Base-by-base conservation (phyloP, 2,888 invertebrate species). In the Melitaea athalia region DNA sequence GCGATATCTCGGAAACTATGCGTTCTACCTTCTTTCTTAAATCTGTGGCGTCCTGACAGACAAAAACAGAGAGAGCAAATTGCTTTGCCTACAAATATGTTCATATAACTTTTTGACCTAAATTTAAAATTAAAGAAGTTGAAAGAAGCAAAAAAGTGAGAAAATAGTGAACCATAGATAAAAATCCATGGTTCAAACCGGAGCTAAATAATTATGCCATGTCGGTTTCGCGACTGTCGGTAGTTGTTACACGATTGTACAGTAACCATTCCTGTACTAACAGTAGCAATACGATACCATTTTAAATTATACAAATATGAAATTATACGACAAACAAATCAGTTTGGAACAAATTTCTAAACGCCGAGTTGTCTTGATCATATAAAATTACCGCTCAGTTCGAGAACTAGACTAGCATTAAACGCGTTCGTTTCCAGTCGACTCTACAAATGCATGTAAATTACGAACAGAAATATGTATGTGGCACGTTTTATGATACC, bases 381-480 rank as follows among this genome's bases (percentile, higher is more conserved):
- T 53, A 68, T 59, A 62, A 68, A 68, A 72, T 70, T 64, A 64
- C 64, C 57, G 52, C 60, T 57, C 52, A 69, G 64, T 64, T 67
- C 53, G 55, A 64, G 24, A 68, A 62, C 67, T 52, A 69, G 67
- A 65, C 69, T 57, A 62, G 49, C 62, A 72, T 72, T 69, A 67
- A 55, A 60, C 43, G 59, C 47, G 68, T 68, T 70, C 62, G 62
- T 42, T 65, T 59, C 64, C 52, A 67, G 38, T 64, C 61, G 63
- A 15, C 62, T 62, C 24, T 59, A 68, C 62, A 70, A 64, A 70
- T 64, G 59, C 64, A 47, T 64, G 60, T 64, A 62, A 63, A 67
- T 70, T 67, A 68, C 64, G 12, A 63, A 50, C 38, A 57, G 55
- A 64, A 71, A 71, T 59, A 64, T 68, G 47, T 67, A 61, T 70